Conservation (phyloP, 2,113 vertebrate genomes). For the Pipra filicauda region DNA sequence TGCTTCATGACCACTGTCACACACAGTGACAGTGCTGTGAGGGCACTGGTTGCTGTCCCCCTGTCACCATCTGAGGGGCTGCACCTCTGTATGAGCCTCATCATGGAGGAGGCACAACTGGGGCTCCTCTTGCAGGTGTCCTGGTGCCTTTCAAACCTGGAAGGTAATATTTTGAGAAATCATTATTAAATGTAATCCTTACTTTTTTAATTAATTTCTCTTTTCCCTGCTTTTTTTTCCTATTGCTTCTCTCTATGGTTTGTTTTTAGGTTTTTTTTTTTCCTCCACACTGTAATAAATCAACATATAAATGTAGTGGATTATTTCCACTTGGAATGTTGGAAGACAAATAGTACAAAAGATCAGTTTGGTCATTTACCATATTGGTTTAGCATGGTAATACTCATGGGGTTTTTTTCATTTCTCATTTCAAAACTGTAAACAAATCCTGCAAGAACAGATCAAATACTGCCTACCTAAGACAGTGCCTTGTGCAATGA, state of each 20-base stretch:
- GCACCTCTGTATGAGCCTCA: background rate
- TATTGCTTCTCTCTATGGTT: background rate
- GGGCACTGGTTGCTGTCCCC: background rate
- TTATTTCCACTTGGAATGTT: slow-evolving; percentile 68
- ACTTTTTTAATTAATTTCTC: background rate
- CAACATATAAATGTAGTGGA: slow-evolving; percentile 62
- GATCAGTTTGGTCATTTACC: slow-evolving; percentile 72
- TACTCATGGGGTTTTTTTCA: background rate
- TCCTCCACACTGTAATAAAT: slow-evolving; percentile 64
- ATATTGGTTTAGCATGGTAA: slow-evolving; percentile 50
- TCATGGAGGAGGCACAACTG: background rate
- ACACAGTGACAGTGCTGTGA: background rate
- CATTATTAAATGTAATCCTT: background rate
- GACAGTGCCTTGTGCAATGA: background rate
- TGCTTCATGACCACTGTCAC: background rate
- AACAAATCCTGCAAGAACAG: background rate
- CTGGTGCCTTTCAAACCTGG: background rate
- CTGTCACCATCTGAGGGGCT: background rate
- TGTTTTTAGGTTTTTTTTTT: background rate
- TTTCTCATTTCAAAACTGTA: slow-evolving; percentile 20
- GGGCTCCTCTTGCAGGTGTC: rapidly evolving
- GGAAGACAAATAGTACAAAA: slow-evolving; percentile 66
- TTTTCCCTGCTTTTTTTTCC: slow-evolving; percentile 1
- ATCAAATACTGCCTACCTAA: background rate
- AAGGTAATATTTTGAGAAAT: background rate